Evolutionary conservation across 92 coral and sea anemone genomes (phyloP).

Genomic region (Galaxea fascicularis): DNA sequence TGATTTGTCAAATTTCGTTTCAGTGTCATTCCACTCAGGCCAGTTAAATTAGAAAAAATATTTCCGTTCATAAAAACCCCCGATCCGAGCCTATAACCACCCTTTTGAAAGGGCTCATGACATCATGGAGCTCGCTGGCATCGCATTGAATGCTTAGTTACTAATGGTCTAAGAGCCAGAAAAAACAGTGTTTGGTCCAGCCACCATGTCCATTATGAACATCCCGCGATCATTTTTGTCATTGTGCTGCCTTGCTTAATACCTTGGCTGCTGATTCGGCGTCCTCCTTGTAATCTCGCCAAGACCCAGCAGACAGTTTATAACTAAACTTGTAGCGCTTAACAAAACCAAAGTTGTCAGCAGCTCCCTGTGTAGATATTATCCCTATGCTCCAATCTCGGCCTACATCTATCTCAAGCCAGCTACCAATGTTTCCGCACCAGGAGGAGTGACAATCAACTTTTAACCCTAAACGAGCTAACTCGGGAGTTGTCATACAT

Average conservation of each 20-base stretch:
- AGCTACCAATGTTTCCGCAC: constrained; percentile 25
- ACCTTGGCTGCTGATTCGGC: constrained; percentile 11
- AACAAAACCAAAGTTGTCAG: constrained; percentile 7
- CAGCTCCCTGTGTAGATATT: constrained; percentile 29
- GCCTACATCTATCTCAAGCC: constrained; percentile 35
- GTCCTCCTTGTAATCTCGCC: constrained; percentile 8
- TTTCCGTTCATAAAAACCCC: too few relatives aligned
- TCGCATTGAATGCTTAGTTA: too few relatives aligned
- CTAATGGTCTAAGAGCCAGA: too few relatives aligned
- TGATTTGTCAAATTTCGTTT: too few relatives aligned
- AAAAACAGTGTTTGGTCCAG: too few relatives aligned
- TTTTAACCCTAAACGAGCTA: neutral
- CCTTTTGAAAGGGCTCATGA: too few relatives aligned
- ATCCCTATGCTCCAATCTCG: neutral
- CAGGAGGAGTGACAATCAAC: constrained; percentile 33
- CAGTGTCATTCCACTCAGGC: too few relatives aligned
- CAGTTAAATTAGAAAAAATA: too few relatives aligned
- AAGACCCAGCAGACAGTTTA: neutral
- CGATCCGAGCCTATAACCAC: too few relatives aligned
- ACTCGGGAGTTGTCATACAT: constrained; percentile 30
- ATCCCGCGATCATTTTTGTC: too few relatives aligned
- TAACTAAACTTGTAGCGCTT: constrained; percentile 14
- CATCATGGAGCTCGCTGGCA: too few relatives aligned
- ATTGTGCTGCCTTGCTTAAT: neutral
- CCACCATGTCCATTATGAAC: too few relatives aligned